A percentile compares a stretch with the other conserved stretches of the same genome.
Conservation (phyloP, 1,140 invertebrate genomes). For the Philotrypesis tridentata region DNA sequence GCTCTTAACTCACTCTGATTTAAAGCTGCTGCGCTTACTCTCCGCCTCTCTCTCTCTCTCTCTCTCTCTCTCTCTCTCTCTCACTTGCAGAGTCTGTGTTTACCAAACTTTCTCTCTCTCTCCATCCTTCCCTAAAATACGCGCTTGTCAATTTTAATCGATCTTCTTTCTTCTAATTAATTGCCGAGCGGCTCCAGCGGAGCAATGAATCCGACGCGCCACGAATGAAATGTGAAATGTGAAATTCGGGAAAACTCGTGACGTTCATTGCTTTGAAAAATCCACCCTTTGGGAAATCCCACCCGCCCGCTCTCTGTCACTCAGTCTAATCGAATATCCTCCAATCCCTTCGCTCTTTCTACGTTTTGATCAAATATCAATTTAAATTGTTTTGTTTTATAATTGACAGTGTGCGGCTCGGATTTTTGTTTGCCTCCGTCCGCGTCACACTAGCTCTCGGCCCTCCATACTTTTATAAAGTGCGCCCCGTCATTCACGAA, state of each 20-base stretch:
- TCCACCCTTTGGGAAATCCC: no score
- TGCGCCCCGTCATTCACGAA: no score
- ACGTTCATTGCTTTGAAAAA: neutral
- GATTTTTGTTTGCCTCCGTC: neutral
- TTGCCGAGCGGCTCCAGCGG: neutral
- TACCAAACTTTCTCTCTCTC: conserved; percentile 14
- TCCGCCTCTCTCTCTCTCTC: neutral
- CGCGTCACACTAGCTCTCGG: no score
- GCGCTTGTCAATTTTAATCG: conserved; percentile 21
- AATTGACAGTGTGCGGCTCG: neutral
- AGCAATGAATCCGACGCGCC: neutral
- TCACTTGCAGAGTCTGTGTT: neutral
- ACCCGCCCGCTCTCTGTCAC: neutral
- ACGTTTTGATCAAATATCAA: neutral
- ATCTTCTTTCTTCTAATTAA: conserved; percentile 7
- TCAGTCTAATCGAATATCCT: neutral
- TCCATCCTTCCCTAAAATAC: conserved; percentile 20
- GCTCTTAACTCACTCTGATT: conserved; percentile 39
- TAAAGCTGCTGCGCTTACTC: neutral
- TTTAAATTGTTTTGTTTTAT: neutral
- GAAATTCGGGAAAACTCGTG: neutral
- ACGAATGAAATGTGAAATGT: neutral
- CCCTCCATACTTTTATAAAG: no score
- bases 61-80: neutral
- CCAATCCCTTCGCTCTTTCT: neutral